Evolutionary conservation across 2,113 vertebrate species (phyloP).

Genomic region (Abramis brama): DNA sequence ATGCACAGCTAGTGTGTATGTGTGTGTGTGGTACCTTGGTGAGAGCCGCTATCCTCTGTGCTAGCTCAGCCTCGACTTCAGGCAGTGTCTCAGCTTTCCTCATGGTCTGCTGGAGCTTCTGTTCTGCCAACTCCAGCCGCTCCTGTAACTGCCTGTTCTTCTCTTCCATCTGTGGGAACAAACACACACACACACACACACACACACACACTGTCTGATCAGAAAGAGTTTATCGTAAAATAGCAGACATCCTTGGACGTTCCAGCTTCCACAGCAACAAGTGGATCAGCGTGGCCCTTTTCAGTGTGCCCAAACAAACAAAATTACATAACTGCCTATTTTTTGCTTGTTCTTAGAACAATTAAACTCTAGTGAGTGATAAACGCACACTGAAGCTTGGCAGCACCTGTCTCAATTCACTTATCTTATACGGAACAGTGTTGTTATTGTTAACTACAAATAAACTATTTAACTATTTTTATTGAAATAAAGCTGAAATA

Average conservation of each 20-base stretch:
- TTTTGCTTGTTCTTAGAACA: not conserved
- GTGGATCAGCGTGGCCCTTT: not conserved
- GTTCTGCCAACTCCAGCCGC: slow-evolving; percentile 93
- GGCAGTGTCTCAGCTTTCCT: slow-evolving; percentile 97
- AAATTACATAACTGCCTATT: slow-evolving; percentile 27
- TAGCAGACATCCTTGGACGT: not conserved
- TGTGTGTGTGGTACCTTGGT: slow-evolving; percentile 85
- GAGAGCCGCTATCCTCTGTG: slow-evolving; percentile 96
- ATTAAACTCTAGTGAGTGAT: not conserved
- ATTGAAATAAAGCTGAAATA: not conserved
- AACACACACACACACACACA: slow-evolving; percentile 45
- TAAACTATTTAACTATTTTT: not conserved
- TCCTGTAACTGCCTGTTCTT: slow-evolving; percentile 98
- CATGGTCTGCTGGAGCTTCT: slow-evolving; percentile 99
- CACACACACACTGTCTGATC: slow-evolving; percentile 33
- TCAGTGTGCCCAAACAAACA: slow-evolving; percentile 17
- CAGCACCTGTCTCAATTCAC: not conserved
- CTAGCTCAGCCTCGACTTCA: slow-evolving; percentile 97
- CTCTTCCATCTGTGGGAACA: slow-evolving; percentile 88
- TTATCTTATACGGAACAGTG: not conserved
- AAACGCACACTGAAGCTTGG: not conserved
- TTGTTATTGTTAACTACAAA: not conserved
- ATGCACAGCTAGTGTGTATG: not conserved
- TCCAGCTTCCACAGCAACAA: not conserved
- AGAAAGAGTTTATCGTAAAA: not conserved